These are phyloP conservation scores for Acronicta alni DNA, from an alignment of 2,888 invertebrate genomes.

Conservation along the genomic window DNA sequence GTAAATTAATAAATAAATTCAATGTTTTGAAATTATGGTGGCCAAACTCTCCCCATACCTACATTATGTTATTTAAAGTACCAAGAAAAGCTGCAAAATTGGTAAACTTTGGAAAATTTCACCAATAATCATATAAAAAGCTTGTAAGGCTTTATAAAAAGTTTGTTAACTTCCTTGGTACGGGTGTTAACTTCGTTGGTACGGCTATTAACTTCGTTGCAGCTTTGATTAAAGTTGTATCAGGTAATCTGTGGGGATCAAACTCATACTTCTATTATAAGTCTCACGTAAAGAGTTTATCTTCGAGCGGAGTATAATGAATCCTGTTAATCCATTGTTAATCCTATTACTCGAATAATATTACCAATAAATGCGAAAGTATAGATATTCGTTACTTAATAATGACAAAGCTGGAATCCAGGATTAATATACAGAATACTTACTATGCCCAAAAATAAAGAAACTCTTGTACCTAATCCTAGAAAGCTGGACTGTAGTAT, in stretches of 20 bases:
- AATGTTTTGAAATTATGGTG: not conserved
- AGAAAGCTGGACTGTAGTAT: too few species aligned
- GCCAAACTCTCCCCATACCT: not conserved
- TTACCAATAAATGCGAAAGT: too few species aligned
- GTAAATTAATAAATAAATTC: too few species aligned
- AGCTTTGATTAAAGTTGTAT: constrained; percentile 40
- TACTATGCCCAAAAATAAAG: too few species aligned
- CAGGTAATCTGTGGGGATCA: constrained; percentile 27
- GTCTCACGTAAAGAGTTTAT: constrained; percentile 13
- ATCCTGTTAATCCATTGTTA: constrained; percentile 1
- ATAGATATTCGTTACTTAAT: too few species aligned
- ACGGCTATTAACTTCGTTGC: constrained; percentile 26
- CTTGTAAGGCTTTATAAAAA: too few species aligned
- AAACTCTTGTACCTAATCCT: too few species aligned
- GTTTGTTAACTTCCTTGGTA: too few species aligned
- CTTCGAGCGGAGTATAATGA: constrained; percentile 12
- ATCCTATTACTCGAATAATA: too few species aligned
- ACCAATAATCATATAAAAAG: constrained; percentile 32
- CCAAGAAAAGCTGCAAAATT: not conserved
- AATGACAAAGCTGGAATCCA: too few species aligned
- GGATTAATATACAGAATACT: too few species aligned
- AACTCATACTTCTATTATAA: constrained; percentile 26
- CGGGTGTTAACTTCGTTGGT: too few species aligned
- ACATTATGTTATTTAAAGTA: not conserved
- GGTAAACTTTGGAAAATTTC: constrained; percentile 3